Base-by-base conservation (phyloP, 2,797 vertebrate species). In the Scomberomorus guttatus region DNA sequence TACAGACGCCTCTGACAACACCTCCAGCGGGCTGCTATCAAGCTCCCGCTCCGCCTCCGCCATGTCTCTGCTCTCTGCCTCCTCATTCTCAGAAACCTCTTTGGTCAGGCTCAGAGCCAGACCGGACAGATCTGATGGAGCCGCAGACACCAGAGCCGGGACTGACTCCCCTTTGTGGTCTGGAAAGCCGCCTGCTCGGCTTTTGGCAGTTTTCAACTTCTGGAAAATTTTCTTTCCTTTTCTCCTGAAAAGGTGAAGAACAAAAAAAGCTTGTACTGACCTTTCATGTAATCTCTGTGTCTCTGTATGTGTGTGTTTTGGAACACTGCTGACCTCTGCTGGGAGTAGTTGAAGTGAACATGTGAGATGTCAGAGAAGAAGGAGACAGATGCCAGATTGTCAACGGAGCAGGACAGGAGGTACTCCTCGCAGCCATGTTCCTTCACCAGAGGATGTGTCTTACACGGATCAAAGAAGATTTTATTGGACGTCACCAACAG, bases 371-470 rank as follows among this genome's bases (percentile, higher is more conserved):
- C 95, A 0, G 94, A 93, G 91, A 89, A 95, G 90, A 96, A 95
- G 68, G 93, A 86, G 42, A 96, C 90, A 0, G 95, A 96, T 0
- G 89, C 72, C 75, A 96, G 80, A 59, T 71, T 87, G 82, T 96
- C 94, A 11, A 96, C 74, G 5, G 93, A 89, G 79, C 93, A 95
- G 2, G 95, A 96, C 82, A 96, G 90, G 55, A 96, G 93, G 72
- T 96, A 96, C 62, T 96, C 95, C 80, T 96, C 95, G 42, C 94
- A 96, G 72, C 96, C 96, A 0, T 96, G 90, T 48, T 96, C 96
- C 90, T 85, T 89, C 76, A 96, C 95, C 75, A 96, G 89, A 12
- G 94, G 94, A 56, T 96, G 95, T 1, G 92, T 95, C 89, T 96
- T 96, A 81, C 94, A 94, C 3, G 96, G 96, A 82, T 96, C 96